Evolutionary conservation across 2,797 vertebrate genomes (phyloP).

Genomic region (Telmatherina bonti): DNA sequence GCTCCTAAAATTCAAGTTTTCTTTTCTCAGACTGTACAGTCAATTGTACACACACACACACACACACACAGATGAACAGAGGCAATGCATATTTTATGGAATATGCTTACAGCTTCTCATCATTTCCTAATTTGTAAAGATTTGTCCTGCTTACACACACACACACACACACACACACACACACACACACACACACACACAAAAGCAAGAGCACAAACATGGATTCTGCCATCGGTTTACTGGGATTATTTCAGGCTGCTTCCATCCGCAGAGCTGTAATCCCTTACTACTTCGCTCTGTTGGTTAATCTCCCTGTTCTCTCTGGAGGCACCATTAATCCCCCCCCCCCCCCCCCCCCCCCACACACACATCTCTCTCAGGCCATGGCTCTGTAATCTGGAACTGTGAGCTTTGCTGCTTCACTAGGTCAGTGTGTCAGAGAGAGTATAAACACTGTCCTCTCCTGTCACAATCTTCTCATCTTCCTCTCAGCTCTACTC

Average conservation of each 20-base stretch:
- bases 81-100: conserved; percentile 2
- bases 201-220: background rate
- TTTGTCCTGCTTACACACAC: conserved; percentile 4
- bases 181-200: conserved; percentile 3
- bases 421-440: conserved; percentile 81
- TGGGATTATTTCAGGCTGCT: conserved; percentile 74
- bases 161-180: conserved; percentile 13
- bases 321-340: conserved; percentile 71
- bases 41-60: background rate
- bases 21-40: conserved; percentile 25
- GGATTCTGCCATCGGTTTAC: conserved; percentile 39
- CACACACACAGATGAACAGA: background rate
- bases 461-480: conserved; percentile 32
- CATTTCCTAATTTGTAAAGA: conserved; percentile 23
- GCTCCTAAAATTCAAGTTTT: conserved; percentile 38
- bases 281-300: conserved; percentile 56
- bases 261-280: conserved; percentile 67
- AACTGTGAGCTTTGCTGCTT: conserved; percentile 68
- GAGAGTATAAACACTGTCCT: conserved; percentile 38
- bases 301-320: conserved; percentile 80
- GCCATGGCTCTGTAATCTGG: conserved; percentile 64
- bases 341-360: conserved; percentile 15
- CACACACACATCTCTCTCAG: too few species aligned
- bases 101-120: background rate
- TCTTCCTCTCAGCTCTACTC: conserved; percentile 29